Evolutionary conservation across 2,888 invertebrate genomes (phyloP).

Genomic region (Xylocampa areola): DNA sequence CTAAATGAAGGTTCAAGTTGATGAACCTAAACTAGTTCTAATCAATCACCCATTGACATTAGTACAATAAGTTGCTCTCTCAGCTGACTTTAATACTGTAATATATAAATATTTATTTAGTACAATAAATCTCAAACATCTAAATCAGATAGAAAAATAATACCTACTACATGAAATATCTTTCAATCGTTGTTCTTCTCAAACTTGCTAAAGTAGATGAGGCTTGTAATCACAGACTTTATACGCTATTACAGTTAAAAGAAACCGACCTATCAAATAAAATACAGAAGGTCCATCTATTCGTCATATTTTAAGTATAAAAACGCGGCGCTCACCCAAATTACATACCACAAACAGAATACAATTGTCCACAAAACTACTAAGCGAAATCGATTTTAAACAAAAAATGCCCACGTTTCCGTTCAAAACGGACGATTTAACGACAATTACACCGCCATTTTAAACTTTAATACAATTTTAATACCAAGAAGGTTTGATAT

Average conservation of each 20-base stretch:
- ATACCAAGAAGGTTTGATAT: constrained; percentile 75
- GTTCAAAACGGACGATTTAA: constrained; percentile 81
- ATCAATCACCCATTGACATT: too few relatives aligned
- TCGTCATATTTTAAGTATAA: constrained; percentile 42
- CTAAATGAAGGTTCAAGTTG: too few relatives aligned
- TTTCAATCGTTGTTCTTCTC: background rate
- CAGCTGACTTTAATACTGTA: too few relatives aligned
- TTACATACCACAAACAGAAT: constrained; percentile 59
- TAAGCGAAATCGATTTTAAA: constrained; percentile 84
- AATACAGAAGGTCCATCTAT: constrained; percentile 48
- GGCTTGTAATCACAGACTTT: constrained; percentile 11
- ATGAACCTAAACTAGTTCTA: too few relatives aligned
- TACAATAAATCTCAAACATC: too few relatives aligned
- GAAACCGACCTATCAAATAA: constrained; percentile 38
- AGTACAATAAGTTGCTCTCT: too few relatives aligned
- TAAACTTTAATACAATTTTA: constrained; percentile 81
- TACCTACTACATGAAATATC: background rate
- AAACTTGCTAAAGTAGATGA: background rate
- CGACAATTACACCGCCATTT: constrained; percentile 80
- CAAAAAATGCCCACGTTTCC: constrained; percentile 79
- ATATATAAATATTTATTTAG: too few relatives aligned
- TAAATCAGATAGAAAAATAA: background rate
- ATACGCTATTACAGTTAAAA: constrained; percentile 29
- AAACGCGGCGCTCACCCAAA: constrained; percentile 49
- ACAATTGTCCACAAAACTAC: constrained; percentile 69